Evolutionary conservation across 2,888 invertebrate genomes (phyloP).

Genomic region (Metacarcinus magister): DNA sequence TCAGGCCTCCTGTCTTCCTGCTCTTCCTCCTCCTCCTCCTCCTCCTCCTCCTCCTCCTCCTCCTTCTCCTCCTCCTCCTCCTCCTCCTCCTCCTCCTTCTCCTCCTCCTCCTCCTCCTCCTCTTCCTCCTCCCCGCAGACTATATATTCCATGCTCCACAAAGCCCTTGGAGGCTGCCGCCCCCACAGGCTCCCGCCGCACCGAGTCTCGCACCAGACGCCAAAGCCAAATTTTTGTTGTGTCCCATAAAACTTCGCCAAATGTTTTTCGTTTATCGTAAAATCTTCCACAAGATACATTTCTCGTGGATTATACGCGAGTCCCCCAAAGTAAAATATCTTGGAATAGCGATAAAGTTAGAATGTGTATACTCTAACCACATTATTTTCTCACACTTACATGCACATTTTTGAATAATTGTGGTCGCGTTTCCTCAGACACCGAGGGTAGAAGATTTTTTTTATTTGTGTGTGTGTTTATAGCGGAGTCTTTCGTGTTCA

Average conservation of each 20-base stretch:
- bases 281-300: slow-evolving; percentile 36
- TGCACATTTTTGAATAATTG: slow-evolving; percentile 1
- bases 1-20: not conserved
- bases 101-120: not conserved
- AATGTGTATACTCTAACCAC: not conserved
- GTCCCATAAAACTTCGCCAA: slow-evolving; percentile 33
- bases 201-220: not conserved
- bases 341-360: not conserved
- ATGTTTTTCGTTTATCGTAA: slow-evolving; percentile 48
- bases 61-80: not conserved
- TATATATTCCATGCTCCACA: slow-evolving; percentile 40
- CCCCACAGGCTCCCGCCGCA: not conserved
- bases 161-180: not conserved
- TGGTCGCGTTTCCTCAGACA: not conserved
- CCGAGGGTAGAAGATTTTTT: not conserved
- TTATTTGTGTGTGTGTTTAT: not conserved
- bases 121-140: not conserved
- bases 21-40: not conserved
- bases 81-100: not conserved
- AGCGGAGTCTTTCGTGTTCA: not conserved
- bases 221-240: slow-evolving; percentile 48
- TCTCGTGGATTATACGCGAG: slow-evolving; percentile 18
- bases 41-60: not conserved
- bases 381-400: not conserved
- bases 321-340: slow-evolving; percentile 20